Evolutionary conservation across 2,797 vertebrate genomes (phyloP), one percentile per base, ranked within the genome.

Genomic region (Mionectes olivaceus): DNA sequence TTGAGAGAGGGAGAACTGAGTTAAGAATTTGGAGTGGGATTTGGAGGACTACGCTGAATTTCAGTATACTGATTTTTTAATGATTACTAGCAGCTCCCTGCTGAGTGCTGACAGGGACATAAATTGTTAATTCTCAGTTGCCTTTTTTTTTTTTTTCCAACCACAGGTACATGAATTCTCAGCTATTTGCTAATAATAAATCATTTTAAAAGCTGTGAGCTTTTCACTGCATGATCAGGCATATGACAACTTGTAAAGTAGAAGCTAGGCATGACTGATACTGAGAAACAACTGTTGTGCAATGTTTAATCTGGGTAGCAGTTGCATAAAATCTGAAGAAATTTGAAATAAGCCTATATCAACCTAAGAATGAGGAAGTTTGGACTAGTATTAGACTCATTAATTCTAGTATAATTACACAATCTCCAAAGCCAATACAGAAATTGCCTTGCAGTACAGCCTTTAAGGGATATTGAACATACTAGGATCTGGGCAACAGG

Each of bases 311-410:
- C 67, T 74, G 64, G 25, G 49, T 53, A 93, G 49, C 52, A 89
- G 63, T 37, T 93, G 70, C 33, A 77, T 44, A 63, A 86, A 90
- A 85, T 39, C 32, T 63, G 53, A 79, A 35, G 44, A 94, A 76
- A 91, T 73, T 53, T 82, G 4, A 87, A 75, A 81, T 52, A 88
- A 91, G 4, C 37, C 41, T 70, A 43, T 63, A 94, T 56, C 30
- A 74, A 85, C 67, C 4, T 14, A 25, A 83, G 8, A 37, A 59
- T 9, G 4, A 2, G 0, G 0, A 0, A 4, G 3, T 2, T 59
- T 53, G 33, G 3, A 22, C 19, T 71, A 47, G 9, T 79, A 35
- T 83, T 37, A 70, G 21, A n/a, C 25, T 59, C 47, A 79, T 70
- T 19, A 87, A 27, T 65, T 71, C 3, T 28, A 25, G 7, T 56